phyloP scores from a whole-genome alignment of 1,140 invertebrate species.

The Hermetia illucens region DNA sequence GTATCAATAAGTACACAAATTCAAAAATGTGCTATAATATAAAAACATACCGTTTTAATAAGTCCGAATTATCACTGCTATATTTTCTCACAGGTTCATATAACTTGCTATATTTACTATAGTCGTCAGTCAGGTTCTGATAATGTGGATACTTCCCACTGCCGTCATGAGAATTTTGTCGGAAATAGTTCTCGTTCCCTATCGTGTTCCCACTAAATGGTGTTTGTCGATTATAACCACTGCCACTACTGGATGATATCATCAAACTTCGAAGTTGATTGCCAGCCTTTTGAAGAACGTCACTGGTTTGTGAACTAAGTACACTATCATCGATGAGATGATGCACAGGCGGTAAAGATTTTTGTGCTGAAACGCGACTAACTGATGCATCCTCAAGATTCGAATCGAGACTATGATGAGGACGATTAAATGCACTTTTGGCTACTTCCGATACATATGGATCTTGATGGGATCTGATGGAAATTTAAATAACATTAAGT shows the following conservation, averaged over 20 bases:
- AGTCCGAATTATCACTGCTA: not conserved
- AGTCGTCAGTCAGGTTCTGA: not conserved
- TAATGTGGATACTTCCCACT: not conserved
- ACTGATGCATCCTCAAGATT: not conserved
- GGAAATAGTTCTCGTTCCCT: not conserved
- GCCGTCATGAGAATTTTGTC: too few relatives aligned
- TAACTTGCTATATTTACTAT: not conserved
- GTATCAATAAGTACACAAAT: not conserved
- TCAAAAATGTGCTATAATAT: too few relatives aligned
- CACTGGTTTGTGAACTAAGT: not conserved
- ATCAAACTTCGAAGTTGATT: conserved; percentile 5
- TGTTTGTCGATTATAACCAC: too few relatives aligned
- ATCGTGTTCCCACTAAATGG: not conserved
- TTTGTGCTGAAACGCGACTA: not conserved
- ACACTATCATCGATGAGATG: not conserved
- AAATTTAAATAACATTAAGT: too few relatives aligned
- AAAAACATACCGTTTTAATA: not conserved
- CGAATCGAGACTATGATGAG: not conserved
- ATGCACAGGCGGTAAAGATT: not conserved
- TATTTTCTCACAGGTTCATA: not conserved
- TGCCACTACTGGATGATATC: conserved; percentile 1
- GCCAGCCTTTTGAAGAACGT: conserved; percentile 3
- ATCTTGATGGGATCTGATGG: not conserved
- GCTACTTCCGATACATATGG: not conserved
- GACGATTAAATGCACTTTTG: not conserved